Conservation (phyloP, 2,888 invertebrate genomes). For the Blera fallax region DNA sequence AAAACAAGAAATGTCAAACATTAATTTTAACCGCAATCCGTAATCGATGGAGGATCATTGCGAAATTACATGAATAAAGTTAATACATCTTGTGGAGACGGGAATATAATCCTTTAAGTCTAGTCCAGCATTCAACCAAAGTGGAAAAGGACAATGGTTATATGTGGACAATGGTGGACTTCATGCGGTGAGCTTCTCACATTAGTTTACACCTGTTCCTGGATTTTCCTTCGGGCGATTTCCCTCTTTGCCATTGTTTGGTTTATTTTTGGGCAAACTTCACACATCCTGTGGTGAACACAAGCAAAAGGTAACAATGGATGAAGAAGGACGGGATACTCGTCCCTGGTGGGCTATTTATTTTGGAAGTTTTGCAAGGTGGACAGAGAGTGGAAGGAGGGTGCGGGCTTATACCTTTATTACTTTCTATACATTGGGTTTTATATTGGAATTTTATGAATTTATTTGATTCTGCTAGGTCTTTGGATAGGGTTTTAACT, state of each 20-base stretch:
- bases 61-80: constrained; percentile 5
- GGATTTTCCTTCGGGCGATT: constrained; percentile 29
- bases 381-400: constrained; percentile 11
- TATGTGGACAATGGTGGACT: constrained; percentile 14
- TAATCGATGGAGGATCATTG: constrained; percentile 59
- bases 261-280: constrained; percentile 44
- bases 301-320: constrained; percentile 35
- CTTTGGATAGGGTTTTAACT: background rate
- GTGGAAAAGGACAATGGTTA: constrained; percentile 15
- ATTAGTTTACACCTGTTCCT: constrained; percentile 61
- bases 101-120: constrained; percentile 51
- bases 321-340: constrained; percentile 35
- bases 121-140: constrained; percentile 8
- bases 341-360: constrained; percentile 58
- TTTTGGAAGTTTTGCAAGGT: constrained; percentile 51
- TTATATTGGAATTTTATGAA: constrained; percentile 29
- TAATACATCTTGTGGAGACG: constrained; percentile 33
- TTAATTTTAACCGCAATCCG: constrained; percentile 55
- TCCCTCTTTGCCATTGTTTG: constrained; percentile 29
- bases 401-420: background rate
- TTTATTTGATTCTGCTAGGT: background rate
- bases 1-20: constrained; percentile 51
- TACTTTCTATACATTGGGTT: background rate
- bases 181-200: constrained; percentile 42
- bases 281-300: constrained; percentile 41